Conservation (phyloP, 2,797 vertebrate genomes). For the Leptatherina wallacei region DNA sequence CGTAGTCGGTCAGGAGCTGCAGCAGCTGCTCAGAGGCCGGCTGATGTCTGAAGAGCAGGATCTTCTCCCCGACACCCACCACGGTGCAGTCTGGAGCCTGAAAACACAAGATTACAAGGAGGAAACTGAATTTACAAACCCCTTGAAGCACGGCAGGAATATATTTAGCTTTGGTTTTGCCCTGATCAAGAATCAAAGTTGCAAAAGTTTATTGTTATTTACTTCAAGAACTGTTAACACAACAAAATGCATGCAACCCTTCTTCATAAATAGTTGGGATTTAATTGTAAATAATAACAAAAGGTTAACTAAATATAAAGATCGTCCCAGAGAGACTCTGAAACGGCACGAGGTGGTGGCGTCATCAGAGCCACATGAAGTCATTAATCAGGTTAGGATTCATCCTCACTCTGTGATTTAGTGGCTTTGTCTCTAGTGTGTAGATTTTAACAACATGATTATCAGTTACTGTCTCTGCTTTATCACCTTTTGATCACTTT, state of each 20-base stretch:
- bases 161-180: no score
- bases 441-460: neutral
- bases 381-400: no score
- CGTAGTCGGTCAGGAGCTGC: slow-evolving; percentile 61
- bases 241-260: no score
- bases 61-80: slow-evolving; percentile 72
- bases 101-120: slow-evolving; percentile 14
- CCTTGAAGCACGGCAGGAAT: neutral
- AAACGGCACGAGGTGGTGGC: no score
- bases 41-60: slow-evolving; percentile 82
- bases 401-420: neutral
- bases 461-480: neutral
- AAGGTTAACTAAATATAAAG: no score
- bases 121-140: neutral
- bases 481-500: neutral
- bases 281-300: no score
- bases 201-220: no score
- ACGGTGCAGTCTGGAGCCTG: slow-evolving; percentile 79
- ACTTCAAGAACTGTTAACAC: no score
- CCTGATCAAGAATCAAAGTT: no score
- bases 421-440: neutral
- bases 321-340: no score
- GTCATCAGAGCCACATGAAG: no score
- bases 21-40: slow-evolving; percentile 66
- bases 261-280: no score